These are phyloP conservation scores for Nemopilema nomurai DNA, from an alignment of 30 jellyfish, hydroid and myxozoan species.

Conservation along the genomic window DNA sequence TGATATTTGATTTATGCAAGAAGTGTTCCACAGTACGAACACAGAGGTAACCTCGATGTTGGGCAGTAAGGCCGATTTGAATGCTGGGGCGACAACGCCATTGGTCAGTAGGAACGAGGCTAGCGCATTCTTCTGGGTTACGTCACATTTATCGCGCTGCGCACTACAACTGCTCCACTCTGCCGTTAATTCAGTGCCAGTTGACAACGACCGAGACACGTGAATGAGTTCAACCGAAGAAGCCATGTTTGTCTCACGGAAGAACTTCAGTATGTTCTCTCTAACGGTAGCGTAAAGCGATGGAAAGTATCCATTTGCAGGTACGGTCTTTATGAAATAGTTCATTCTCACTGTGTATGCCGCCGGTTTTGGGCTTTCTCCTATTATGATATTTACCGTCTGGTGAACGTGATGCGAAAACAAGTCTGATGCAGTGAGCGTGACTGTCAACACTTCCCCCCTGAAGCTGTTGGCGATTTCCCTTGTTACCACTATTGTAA, in stretches of 20 bases:
- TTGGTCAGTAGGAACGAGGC: background rate
- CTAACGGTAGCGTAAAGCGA: constrained; percentile 40
- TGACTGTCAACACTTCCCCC: constrained; percentile 13
- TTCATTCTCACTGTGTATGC: constrained; percentile 67
- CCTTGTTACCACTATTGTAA: constrained; percentile 37
- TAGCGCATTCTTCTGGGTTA: constrained; percentile 7
- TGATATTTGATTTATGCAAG: constrained; percentile 51
- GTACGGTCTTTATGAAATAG: constrained; percentile 18
- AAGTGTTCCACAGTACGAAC: constrained; percentile 35
- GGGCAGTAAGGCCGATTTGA: constrained; percentile 49
- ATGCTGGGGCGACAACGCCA: constrained; percentile 34
- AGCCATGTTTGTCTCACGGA: constrained; percentile 5
- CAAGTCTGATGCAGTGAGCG: constrained; percentile 71
- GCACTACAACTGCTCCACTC: constrained; percentile 76
- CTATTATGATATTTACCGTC: constrained; percentile 19
- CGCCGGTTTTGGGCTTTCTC: constrained; percentile 9
- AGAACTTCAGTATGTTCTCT: constrained; percentile 35
- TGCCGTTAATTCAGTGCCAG: constrained; percentile 18
- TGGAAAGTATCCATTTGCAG: constrained; percentile 15
- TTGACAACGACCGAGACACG: constrained; percentile 11
- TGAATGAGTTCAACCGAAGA: constrained; percentile 43
- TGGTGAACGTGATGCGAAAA: constrained; percentile 40
- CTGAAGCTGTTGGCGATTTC: constrained; percentile 53
- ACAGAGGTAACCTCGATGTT: constrained; percentile 25
- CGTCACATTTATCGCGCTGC: constrained; percentile 61